Percentiles rank a stretch among this genome's conserved stretches.
Evolutionary conservation across 1,140 invertebrate species (phyloP).

Genomic region (Calycopis cecrops): DNA sequence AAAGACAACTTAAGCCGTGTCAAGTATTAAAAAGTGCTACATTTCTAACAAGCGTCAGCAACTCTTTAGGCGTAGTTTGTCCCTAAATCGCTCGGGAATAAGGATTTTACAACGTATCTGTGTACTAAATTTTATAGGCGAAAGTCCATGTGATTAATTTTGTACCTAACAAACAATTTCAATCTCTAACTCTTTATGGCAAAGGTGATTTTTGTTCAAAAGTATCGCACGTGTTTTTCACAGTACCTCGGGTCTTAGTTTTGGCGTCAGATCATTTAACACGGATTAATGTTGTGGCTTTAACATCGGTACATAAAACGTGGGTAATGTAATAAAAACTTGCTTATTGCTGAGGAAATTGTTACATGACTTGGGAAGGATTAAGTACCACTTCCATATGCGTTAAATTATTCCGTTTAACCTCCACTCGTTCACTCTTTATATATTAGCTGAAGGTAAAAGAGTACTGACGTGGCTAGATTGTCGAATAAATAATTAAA

Average conservation of each 20-base stretch:
- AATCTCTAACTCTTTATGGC: conserved; percentile 5
- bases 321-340: conserved; percentile 28
- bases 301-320: conserved; percentile 20
- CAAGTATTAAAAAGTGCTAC: no score
- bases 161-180: not conserved
- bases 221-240: conserved; percentile 17
- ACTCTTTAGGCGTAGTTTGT: not conserved
- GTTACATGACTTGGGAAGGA: conserved; percentile 11
- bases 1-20: no score
- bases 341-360: conserved; percentile 18
- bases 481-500: no score
- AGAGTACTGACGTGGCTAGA: no score
- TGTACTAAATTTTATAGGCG: conserved; percentile 4
- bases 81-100: not conserved
- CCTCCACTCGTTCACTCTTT: not conserved
- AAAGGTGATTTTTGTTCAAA: conserved; percentile 7
- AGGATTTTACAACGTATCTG: conserved; percentile 3
- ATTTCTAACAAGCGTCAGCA: no score
- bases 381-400: not conserved
- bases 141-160: not conserved
- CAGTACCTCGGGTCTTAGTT: conserved; percentile 20
- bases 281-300: conserved; percentile 26
- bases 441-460: not conserved
- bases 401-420: conserved; percentile 2
- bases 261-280: conserved; percentile 27